Percentiles rank a stretch among this genome's conserved stretches.
Conservation (phyloP, 2,797 vertebrate species). For the Melanitta fusca region DNA sequence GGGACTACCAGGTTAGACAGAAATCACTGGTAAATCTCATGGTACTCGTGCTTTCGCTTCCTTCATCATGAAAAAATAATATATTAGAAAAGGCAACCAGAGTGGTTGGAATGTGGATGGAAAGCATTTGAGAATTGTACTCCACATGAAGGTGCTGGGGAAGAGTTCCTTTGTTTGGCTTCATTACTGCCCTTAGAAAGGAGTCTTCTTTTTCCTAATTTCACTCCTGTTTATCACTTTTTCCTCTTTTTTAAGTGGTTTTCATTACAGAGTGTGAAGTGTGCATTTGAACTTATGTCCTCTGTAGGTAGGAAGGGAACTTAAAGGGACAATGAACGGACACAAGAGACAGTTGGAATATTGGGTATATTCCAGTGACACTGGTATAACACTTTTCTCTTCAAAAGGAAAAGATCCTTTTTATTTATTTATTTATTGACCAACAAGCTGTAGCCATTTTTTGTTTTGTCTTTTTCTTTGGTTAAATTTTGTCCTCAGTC, state of each 20-base stretch:
- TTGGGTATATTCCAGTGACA: background rate
- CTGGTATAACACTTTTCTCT: background rate
- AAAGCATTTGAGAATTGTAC: background rate
- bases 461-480: background rate
- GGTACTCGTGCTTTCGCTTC: background rate
- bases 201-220: background rate
- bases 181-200: background rate
- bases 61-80: background rate
- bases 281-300: background rate
- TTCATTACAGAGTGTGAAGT: background rate
- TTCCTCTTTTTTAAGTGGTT: background rate
- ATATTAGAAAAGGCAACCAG: background rate
- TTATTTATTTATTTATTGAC: too few species aligned
- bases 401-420: background rate
- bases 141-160: background rate
- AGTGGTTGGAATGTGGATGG: background rate
- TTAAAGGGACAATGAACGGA: background rate
- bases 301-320: background rate
- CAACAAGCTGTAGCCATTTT: background rate
- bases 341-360: background rate
- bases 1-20: background rate
- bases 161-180: background rate
- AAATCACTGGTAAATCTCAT: constrained; percentile 10
- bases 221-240: background rate
- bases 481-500: background rate